Evolutionary conservation across 2,888 invertebrate species (phyloP).

Genomic region (Caenorhabditis sp.): DNA sequence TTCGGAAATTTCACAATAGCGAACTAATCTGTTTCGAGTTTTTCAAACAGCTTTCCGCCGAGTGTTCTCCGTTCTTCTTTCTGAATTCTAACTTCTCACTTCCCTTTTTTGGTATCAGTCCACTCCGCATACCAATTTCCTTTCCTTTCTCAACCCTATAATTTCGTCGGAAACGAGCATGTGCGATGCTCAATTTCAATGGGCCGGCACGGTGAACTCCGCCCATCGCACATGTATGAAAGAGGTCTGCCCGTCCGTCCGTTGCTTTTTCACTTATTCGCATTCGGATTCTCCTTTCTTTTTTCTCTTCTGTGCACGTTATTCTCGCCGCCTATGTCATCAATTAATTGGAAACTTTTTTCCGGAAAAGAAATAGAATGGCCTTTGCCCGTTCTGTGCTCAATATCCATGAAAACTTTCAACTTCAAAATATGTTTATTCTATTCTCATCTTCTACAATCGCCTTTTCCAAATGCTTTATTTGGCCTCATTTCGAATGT

Average conservation of each 20-base stretch:
- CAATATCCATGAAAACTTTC: no score
- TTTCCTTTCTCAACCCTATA: background rate
- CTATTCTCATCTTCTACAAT: no score
- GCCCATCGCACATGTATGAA: slow-evolving; percentile 41
- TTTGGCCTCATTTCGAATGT: background rate
- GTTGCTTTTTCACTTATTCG: slow-evolving; percentile 38
- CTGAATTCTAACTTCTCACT: no score
- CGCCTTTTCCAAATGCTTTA: no score
- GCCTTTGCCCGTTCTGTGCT: no score
- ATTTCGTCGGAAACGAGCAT: slow-evolving; percentile 1
- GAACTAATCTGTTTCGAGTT: slow-evolving; percentile 11
- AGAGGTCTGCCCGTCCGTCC: slow-evolving; percentile 20
- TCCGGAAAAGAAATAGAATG: no score
- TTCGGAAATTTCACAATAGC: slow-evolving; percentile 26
- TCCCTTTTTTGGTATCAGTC: background rate
- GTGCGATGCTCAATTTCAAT: slow-evolving; percentile 4
- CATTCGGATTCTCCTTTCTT: slow-evolving; percentile 33
- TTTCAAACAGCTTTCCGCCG: no score
- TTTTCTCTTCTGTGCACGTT: slow-evolving; percentile 8
- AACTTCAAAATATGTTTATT: no score
- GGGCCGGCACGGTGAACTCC: slow-evolving; percentile 25
- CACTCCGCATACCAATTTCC: background rate
- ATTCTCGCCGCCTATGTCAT: no score
- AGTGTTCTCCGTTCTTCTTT: no score
- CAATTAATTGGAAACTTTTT: no score